Evolutionary conservation across 1,140 invertebrate species (phyloP).

Genomic region (Leptoteleia sp.): DNA sequence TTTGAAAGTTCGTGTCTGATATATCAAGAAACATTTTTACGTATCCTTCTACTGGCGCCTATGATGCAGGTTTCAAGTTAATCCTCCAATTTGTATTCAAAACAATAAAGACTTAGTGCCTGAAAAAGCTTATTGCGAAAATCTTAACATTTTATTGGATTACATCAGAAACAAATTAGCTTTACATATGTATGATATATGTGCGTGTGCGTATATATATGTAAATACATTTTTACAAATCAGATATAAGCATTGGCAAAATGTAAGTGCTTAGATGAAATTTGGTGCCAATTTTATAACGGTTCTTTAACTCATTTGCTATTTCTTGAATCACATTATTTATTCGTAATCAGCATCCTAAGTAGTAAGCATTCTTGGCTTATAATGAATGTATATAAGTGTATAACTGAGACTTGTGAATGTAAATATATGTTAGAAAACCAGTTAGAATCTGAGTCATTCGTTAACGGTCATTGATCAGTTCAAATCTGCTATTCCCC

Average conservation of each 20-base stretch:
- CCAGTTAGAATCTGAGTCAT: constrained; percentile 57
- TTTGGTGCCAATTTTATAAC: constrained; percentile 28
- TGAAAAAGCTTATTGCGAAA: too few species aligned
- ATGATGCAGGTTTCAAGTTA: not conserved
- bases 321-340: constrained; percentile 14
- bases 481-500: constrained; percentile 11
- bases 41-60: constrained; percentile 1
- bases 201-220: too few species aligned
- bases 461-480: constrained; percentile 56
- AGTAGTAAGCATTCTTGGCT: constrained; percentile 4
- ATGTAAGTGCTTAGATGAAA: not conserved
- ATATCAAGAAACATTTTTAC: constrained; percentile 2
- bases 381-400: constrained; percentile 27
- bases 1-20: constrained; percentile 5
- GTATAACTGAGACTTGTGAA: constrained; percentile 34
- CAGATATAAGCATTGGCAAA: too few species aligned
- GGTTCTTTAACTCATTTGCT: constrained; percentile 19
- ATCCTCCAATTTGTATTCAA: not conserved
- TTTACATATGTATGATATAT: too few species aligned
- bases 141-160: too few species aligned
- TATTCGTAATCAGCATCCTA: constrained; percentile 25
- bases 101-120: not conserved
- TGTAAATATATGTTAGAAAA: constrained; percentile 40
- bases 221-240: too few species aligned
- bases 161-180: too few species aligned